Evolutionary conservation across 1,140 invertebrate species (phyloP).

Genomic region (Diorhabda elongata): DNA sequence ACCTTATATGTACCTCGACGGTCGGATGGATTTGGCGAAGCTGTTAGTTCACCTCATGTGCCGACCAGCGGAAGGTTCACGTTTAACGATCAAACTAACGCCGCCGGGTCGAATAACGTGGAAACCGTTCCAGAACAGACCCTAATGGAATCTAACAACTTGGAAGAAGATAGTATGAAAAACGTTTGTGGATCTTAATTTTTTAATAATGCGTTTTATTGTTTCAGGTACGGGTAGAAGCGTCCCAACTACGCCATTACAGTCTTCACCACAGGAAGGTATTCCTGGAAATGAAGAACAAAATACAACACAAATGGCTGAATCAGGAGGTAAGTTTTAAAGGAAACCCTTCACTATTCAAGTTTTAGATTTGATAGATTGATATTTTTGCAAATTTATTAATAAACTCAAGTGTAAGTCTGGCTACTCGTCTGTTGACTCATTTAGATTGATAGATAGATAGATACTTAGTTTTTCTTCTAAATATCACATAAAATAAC

Average conservation of each 20-base stretch:
- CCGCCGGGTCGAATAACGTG: constrained; percentile 32
- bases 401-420: too few species aligned
- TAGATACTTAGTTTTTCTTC: too few species aligned
- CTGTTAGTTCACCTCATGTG: constrained; percentile 83
- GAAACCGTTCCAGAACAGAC: constrained; percentile 40
- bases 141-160: constrained; percentile 32
- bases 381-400: too few species aligned
- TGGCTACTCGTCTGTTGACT: too few species aligned
- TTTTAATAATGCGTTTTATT: constrained; percentile 31
- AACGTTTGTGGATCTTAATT: constrained; percentile 17
- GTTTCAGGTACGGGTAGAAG: constrained; percentile 57
- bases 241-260: constrained; percentile 68
- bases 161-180: constrained; percentile 19
- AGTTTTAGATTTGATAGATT: background rate
- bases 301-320: constrained; percentile 28
- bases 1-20: constrained; percentile 78
- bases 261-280: constrained; percentile 60
- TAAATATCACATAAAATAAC: too few species aligned
- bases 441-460: too few species aligned
- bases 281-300: constrained; percentile 40
- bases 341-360: background rate
- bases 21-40: constrained; percentile 86
- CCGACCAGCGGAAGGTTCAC: constrained; percentile 64
- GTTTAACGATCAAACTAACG: constrained; percentile 55
- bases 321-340: constrained; percentile 45